phyloP scores from a whole-genome alignment of 2,113 vertebrate species.

The Danionella cerebrum region DNA sequence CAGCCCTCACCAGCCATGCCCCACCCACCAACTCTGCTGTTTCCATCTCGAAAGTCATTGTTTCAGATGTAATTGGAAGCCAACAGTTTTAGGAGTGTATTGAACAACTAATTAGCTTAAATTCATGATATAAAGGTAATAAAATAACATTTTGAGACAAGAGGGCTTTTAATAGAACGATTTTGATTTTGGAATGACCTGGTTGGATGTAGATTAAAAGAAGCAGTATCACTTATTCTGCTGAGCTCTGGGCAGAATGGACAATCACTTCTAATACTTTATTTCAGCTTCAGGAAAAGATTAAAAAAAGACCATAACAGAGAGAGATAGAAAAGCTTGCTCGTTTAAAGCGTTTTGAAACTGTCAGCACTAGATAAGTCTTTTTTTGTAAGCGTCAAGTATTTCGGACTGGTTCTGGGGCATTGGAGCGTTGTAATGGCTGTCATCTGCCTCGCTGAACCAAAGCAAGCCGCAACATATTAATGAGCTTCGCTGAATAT shows the following conservation, averaged over 20 bases:
- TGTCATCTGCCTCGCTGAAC: constrained; percentile 16
- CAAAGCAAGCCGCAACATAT: constrained; percentile 25
- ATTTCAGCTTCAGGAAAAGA: background rate
- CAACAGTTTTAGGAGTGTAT: no score
- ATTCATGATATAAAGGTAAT: no score
- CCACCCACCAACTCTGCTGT: no score
- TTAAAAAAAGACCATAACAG: background rate
- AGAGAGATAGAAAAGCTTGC: background rate
- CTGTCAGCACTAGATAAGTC: constrained; percentile 22
- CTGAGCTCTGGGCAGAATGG: background rate
- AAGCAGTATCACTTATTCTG: background rate
- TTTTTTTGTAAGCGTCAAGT: constrained; percentile 7
- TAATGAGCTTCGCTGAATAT: constrained; percentile 26
- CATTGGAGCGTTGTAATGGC: constrained; percentile 15
- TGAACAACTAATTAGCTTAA: no score
- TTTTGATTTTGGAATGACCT: no score
- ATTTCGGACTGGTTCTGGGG: constrained; percentile 11
- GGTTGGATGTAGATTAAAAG: no score
- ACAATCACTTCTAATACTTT: background rate
- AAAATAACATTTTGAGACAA: no score
- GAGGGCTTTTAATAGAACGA: no score
- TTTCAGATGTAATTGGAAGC: no score
- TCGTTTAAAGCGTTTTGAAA: constrained; percentile 18
- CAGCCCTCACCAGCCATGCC: no score
- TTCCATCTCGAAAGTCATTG: no score